Conservation (phyloP, 2,797 vertebrate species). For the Rhinatrema bivittatum region DNA sequence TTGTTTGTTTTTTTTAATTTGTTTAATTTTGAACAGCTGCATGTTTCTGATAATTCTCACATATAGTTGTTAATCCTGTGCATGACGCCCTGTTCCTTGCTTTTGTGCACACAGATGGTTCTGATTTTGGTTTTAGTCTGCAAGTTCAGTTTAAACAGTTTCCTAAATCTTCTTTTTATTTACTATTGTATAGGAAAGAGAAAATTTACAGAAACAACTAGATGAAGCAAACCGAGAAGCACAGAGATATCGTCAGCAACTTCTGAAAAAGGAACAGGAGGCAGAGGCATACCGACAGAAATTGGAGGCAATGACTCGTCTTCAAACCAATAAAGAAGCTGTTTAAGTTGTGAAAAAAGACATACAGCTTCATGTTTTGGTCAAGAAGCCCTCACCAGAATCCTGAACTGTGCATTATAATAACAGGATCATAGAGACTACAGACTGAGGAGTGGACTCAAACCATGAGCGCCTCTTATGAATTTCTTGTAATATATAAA, state of each 20-base stretch:
- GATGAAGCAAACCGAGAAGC: conserved; percentile 81
- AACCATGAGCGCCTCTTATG: conserved; percentile 48
- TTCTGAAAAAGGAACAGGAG: conserved; percentile 79
- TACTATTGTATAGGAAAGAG: conserved; percentile 67
- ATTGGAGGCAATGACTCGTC: conserved; percentile 76
- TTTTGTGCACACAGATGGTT: not conserved
- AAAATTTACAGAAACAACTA: conserved; percentile 78
- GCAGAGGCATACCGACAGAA: conserved; percentile 78
- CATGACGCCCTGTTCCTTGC: not conserved
- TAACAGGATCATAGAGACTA: conserved; percentile 44
- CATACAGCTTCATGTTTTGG: conserved; percentile 31
- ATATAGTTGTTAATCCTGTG: too few species aligned
- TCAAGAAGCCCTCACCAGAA: conserved; percentile 42
- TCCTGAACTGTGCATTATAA: conserved; percentile 46
- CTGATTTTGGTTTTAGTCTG: too few species aligned
- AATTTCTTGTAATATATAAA: conserved; percentile 63
- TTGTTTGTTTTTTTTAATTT: not conserved
- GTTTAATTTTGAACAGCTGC: too few species aligned
- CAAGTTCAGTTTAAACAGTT: too few species aligned
- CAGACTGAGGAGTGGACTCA: conserved; percentile 53
- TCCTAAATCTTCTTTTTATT: conserved; percentile 17
- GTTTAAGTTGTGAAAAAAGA: conserved; percentile 50
- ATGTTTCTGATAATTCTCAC: too few species aligned
- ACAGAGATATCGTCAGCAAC: conserved; percentile 76
- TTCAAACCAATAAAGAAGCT: conserved; percentile 72